Evolutionary conservation across 1,140 invertebrate species (phyloP).

Genomic region (Neodiprion fabricii): DNA sequence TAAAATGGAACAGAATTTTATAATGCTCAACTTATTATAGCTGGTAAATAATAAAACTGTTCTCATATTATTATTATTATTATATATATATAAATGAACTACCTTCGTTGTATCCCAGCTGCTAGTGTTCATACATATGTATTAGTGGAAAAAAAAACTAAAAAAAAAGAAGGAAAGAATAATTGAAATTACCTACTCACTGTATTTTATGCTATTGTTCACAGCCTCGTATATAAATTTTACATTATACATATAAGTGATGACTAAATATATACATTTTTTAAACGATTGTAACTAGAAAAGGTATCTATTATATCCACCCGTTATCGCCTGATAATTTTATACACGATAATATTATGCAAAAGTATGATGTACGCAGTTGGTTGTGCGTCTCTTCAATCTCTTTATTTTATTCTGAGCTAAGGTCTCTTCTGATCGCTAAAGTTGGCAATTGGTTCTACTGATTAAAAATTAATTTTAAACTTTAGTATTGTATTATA

Average conservation of each 20-base stretch:
- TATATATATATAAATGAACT: constrained; percentile 9
- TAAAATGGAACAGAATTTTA: constrained; percentile 18
- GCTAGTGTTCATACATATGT: constrained; percentile 31
- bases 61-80: constrained; percentile 12
- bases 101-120: constrained; percentile 24
- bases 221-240: constrained; percentile 29
- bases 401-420: constrained; percentile 27
- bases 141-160: constrained; percentile 20
- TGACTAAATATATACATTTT: constrained; percentile 13
- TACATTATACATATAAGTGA: constrained; percentile 36
- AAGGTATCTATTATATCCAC: constrained; percentile 21
- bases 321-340: constrained; percentile 17
- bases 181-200: constrained; percentile 23
- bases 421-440: constrained; percentile 25
- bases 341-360: constrained; percentile 23
- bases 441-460: constrained; percentile 30
- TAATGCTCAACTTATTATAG: constrained; percentile 40
- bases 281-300: constrained; percentile 19
- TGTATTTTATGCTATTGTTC: constrained; percentile 34
- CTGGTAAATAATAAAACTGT: constrained; percentile 38
- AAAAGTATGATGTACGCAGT: neutral
- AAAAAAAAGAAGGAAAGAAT: neutral
- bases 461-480: neutral
- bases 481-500: constrained; percentile 4
- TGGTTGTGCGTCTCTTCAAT: constrained; percentile 10